Conservation (phyloP, 2,113 vertebrate species). For the Microtus montanus region DNA sequence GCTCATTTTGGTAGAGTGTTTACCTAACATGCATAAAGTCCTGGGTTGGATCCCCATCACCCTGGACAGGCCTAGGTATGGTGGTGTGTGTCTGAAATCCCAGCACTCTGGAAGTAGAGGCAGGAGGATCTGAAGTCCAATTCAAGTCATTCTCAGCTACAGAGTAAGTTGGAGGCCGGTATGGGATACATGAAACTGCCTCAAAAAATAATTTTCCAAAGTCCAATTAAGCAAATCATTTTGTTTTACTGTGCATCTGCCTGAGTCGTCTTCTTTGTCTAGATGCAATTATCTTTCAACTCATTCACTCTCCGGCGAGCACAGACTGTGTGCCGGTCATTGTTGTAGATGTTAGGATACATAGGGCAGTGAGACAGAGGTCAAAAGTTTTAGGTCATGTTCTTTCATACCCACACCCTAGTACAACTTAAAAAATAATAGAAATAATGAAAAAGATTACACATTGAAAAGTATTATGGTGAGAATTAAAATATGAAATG, state of each 20-base stretch:
- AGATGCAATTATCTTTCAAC: background rate
- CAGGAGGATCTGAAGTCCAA: background rate
- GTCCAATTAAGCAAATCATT: background rate
- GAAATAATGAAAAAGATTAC: background rate
- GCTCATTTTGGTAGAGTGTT: background rate
- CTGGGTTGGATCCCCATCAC: background rate
- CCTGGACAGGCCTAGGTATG: background rate
- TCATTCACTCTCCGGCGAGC: background rate
- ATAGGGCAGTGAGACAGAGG: background rate
- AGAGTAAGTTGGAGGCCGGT: background rate
- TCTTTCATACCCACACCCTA: background rate
- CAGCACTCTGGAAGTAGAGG: background rate
- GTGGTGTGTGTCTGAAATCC: background rate
- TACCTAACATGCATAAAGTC: background rate
- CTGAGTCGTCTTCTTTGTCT: background rate
- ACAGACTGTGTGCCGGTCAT: background rate
- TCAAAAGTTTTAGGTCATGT: background rate
- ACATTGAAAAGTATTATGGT: background rate
- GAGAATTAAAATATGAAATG: background rate
- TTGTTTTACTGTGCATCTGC: background rate
- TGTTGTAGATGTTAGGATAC: background rate
- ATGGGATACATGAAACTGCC: background rate
- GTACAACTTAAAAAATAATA: background rate
- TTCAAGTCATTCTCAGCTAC: background rate
- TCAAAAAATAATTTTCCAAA: conserved; percentile 2